Conservation (phyloP, 1,140 invertebrate genomes). For the Lasaia peninsularis region DNA sequence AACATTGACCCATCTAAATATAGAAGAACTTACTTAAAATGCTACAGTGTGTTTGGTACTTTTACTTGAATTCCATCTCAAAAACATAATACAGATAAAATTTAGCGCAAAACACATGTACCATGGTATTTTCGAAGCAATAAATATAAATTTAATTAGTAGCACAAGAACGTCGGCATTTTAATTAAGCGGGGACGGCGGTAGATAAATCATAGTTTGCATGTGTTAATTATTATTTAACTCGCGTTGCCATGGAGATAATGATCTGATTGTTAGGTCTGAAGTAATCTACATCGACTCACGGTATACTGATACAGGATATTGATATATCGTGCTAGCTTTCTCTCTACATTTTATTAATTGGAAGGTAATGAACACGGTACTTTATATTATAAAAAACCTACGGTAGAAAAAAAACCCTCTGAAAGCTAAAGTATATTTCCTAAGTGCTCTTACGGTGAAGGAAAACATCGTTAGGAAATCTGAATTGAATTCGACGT, state of each 20-base stretch:
- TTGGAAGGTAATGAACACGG: too few relatives aligned
- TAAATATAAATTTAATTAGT: constrained; percentile 22
- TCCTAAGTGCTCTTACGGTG: too few relatives aligned
- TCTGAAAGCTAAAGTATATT: too few relatives aligned
- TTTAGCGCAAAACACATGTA: background rate
- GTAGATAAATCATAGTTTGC: constrained; percentile 12
- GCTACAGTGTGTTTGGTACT: too few relatives aligned
- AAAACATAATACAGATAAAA: background rate
- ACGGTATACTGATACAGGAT: background rate
- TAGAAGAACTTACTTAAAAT: too few relatives aligned
- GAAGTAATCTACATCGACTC: constrained; percentile 8
- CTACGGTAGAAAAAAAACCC: too few relatives aligned
- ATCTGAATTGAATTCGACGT: too few relatives aligned
- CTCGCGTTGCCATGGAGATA: constrained; percentile 15
- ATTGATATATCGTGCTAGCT: background rate
- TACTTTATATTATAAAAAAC: too few relatives aligned
- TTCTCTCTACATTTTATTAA: too few relatives aligned
- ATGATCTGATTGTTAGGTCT: constrained; percentile 14
- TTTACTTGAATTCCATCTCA: too few relatives aligned
- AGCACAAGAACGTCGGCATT: background rate
- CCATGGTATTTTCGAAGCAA: background rate
- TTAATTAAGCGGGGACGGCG: constrained; percentile 3
- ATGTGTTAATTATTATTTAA: constrained; percentile 14
- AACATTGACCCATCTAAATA: too few relatives aligned
- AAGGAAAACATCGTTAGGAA: too few relatives aligned